Evolutionary conservation across 2,888 invertebrate species (phyloP), one percentile per base, ranked within the genome.

Genomic region (Resseliella maxima): DNA sequence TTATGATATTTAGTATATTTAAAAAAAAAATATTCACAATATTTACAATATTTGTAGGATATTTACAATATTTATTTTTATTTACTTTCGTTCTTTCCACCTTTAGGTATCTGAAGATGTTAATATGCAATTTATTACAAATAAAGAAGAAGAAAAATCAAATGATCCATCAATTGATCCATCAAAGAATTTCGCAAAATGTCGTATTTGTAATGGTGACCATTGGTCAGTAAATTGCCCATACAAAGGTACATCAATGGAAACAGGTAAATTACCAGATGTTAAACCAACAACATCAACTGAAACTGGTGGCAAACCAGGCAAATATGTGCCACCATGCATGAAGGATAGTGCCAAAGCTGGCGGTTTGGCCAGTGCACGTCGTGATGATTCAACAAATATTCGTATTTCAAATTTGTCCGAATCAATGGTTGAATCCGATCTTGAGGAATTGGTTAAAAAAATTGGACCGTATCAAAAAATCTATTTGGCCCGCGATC

Each of bases 151-250:
- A 89, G 95, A 96, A 88, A 96, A 97, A 87, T 94, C 95, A 72
- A 97, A 97, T 89, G 98, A 98, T 89, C 95, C 96, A 89, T 94
- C 95, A 1, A 92, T 98, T 86, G 95, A 96, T 89, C 97, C 97
- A 89, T 92, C 97, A 72, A 97, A 97, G 92, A 94, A 92, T 88
- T 89, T 92, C 91, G 92, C 89, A 88, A 96, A 96, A 90, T 98
- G 98, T 90, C 94, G 98, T 91, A 96, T 94, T 87, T 98, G 98
- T 91, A 95, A 95, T 89, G 97, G 98, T 86, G 99, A 99, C 90
- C 99, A 99, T 93, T 99, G 99, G 98, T 98, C 99, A 50, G 95
- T 97, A 64, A 96, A 97, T 90, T 99, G 99, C 93, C 99, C 99
- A 0, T 99, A 97, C 94, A 99, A 98, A 92, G 97, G 98, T 89